Evolutionary conservation across 2,888 invertebrate species (phyloP).

Genomic region (Drymonia ruficornis): DNA sequence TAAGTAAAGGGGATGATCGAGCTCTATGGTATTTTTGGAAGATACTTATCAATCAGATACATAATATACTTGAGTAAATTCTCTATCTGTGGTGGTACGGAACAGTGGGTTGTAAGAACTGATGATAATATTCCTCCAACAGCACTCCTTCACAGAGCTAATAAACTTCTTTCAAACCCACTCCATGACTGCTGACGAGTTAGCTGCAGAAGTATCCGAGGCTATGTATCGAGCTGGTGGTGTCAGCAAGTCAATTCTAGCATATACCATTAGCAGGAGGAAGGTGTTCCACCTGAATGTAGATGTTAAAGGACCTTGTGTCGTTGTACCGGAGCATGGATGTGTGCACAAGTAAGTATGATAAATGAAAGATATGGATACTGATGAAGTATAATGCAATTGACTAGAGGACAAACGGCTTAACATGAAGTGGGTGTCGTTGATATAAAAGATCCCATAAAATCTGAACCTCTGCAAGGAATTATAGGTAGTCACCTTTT

Average conservation of each 20-base stretch:
- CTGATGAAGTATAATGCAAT: too few relatives aligned
- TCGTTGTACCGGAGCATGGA: constrained; percentile 91
- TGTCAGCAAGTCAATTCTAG: constrained; percentile 73
- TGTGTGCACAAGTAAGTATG: constrained; percentile 85
- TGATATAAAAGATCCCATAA: too few relatives aligned
- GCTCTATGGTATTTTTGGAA: too few relatives aligned
- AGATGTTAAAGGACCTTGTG: constrained; percentile 90
- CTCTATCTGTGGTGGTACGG: too few relatives aligned
- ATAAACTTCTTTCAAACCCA: constrained; percentile 88
- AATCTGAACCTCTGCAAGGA: too few relatives aligned
- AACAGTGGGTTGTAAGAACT: not conserved
- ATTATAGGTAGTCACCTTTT: too few relatives aligned
- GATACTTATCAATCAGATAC: too few relatives aligned
- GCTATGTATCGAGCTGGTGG: constrained; percentile 61
- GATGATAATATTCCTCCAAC: constrained; percentile 25
- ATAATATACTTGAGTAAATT: too few relatives aligned
- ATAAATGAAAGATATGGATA: not conserved
- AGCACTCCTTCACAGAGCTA: constrained; percentile 90
- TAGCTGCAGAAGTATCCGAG: constrained; percentile 54
- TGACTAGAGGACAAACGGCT: too few relatives aligned
- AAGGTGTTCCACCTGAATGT: constrained; percentile 89
- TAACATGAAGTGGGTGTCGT: too few relatives aligned
- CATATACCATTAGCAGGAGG: constrained; percentile 78
- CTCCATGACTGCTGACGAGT: constrained; percentile 73
- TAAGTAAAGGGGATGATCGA: too few relatives aligned